Evolutionary conservation across 2,888 invertebrate genomes (phyloP), one percentile per base, ranked within the genome.

Genomic region (Drosophila subsilvestris): DNA sequence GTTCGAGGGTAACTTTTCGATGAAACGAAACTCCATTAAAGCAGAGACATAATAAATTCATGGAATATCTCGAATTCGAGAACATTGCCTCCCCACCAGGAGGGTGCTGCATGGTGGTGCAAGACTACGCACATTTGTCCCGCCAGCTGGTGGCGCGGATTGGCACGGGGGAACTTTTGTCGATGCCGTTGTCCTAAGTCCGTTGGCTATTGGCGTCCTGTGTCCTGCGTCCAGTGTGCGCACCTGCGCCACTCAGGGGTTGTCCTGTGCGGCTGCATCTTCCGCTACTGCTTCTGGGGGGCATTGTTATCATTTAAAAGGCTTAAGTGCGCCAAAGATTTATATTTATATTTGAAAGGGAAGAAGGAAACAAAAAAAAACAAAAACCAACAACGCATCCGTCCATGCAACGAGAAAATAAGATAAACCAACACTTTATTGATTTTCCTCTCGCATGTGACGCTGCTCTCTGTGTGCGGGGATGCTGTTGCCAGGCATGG

Each of bases 251-350:
- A 69, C 76, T 66, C 65, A 66, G 76, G 56, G 68, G 58, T 45
- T 44, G 48, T 25, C 45, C 20, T 42, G 45, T 20, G 20, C 53
- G 25, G 6, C 55, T 61, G 58, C 67, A 63, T 74, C 67, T 73
- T 69, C 58, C 67, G 63, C 37, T n/a, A 29, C 56, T 42, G 22
- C 49, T 18, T 27, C 29, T 32, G 22, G 45, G 29, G 17, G 25
- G 25, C 76, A 84, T 84, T 88, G 88, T 88, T 84, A 86, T 80
- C 78, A 83, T 83, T 83, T 80, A 83, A 88, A 83, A 80, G 88
- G 86, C 81, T 86, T 81, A 86, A 85, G 80, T 80, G 78, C 78
- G 59, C 67, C 68, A 66, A 87, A 86, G 81, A 87, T 87, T 87
- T 86, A 86, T 86, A 87, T 86, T 83, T 79, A 79, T 76, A 80